These are phyloP conservation scores for Borostomias antarcticus DNA, from an alignment of 2,797 vertebrate genomes.

Conservation along the genomic window DNA sequence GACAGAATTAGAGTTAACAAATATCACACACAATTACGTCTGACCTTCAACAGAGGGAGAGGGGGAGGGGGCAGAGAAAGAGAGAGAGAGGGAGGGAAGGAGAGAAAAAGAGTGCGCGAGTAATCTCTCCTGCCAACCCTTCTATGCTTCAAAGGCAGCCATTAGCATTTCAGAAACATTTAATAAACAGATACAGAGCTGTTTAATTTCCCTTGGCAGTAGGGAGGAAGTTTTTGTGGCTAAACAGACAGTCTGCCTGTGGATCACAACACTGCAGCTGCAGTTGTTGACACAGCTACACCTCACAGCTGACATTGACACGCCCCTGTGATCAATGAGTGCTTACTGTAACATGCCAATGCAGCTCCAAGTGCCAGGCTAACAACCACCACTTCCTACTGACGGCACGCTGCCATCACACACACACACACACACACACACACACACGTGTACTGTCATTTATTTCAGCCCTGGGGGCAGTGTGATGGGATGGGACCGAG, in stretches of 20 bases:
- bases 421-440: slow-evolving; percentile 7
- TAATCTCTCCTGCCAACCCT: too few species aligned
- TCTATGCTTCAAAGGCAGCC: neutral
- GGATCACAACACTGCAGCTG: neutral
- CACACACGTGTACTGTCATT: slow-evolving; percentile 29
- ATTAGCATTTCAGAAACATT: slow-evolving; percentile 13
- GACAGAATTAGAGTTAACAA: neutral
- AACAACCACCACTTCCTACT: too few species aligned
- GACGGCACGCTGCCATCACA: neutral
- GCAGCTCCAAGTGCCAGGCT: neutral
- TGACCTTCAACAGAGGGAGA: slow-evolving; percentile 2
- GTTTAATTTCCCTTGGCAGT: neutral
- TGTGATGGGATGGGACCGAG: slow-evolving; percentile 32
- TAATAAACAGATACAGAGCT: slow-evolving; percentile 10
- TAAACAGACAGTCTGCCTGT: neutral
- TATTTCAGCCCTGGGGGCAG: slow-evolving; percentile 39
- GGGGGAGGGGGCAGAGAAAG: neutral
- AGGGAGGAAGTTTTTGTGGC: neutral
- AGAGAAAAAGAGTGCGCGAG: neutral
- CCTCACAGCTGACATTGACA: neutral
- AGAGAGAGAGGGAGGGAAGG: neutral
- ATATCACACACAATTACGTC: neutral
- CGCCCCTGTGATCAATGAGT: neutral
- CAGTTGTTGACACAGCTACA: neutral
- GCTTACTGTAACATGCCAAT: neutral